Conservation (phyloP, 1,140 invertebrate species). For the Diachasma alloeum region DNA sequence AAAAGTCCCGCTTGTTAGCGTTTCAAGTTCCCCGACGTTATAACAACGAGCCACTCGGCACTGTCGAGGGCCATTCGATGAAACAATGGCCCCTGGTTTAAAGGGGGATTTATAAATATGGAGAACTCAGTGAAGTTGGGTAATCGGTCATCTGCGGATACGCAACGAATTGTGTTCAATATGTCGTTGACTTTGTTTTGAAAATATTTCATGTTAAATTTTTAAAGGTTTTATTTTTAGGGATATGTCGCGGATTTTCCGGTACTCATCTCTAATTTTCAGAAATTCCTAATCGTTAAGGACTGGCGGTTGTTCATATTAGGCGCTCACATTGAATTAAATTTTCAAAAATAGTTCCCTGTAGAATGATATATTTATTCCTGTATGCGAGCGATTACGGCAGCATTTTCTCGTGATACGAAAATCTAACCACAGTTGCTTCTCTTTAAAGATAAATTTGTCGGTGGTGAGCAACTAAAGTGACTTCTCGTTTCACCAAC, state of each 20-base stretch:
- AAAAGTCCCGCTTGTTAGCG: slow-evolving; percentile 8
- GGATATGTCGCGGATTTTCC: no score
- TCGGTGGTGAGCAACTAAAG: not conserved
- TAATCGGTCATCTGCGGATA: not conserved
- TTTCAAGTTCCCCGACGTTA: not conserved
- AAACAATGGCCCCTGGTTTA: slow-evolving; percentile 28
- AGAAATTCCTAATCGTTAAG: no score
- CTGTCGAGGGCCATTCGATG: slow-evolving; percentile 33
- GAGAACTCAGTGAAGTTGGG: not conserved
- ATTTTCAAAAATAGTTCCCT: no score
- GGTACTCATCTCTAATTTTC: no score
- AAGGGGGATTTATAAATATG: not conserved
- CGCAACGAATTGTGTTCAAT: not conserved
- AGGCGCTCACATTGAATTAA: no score
- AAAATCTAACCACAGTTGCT: not conserved
- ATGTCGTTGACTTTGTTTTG: not conserved
- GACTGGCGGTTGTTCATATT: no score
- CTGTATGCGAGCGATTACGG: not conserved
- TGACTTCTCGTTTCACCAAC: slow-evolving; percentile 4
- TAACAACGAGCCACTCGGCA: slow-evolving; percentile 29
- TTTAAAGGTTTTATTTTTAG: no score
- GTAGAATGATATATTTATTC: not conserved
- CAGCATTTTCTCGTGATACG: not conserved
- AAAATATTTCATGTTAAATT: not conserved
- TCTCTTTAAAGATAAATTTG: not conserved